These are phyloP conservation scores for Melitaea athalia DNA, from an alignment of 2,888 invertebrate species.

Conservation along the genomic window DNA sequence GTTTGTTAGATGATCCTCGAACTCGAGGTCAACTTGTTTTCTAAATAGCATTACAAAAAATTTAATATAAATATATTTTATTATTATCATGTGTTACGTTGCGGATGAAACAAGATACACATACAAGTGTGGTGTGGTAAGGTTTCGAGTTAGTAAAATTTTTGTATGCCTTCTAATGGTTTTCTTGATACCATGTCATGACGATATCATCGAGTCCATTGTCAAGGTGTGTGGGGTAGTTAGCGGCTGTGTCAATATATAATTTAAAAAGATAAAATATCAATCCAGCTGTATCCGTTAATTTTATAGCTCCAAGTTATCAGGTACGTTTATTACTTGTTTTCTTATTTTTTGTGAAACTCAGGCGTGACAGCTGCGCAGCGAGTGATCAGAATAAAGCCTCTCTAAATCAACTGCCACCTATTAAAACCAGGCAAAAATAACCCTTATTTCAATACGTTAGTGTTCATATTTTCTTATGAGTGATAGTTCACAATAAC, in stretches of 20 bases:
- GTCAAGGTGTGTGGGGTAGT: too few relatives aligned
- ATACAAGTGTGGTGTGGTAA: too few relatives aligned
- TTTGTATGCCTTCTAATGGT: too few relatives aligned
- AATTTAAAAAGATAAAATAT: not conserved
- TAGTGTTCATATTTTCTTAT: slow-evolving; percentile 16
- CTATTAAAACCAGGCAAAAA: slow-evolving; percentile 19
- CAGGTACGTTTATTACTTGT: not conserved
- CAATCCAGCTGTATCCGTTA: not conserved
- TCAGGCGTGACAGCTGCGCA: slow-evolving; percentile 15
- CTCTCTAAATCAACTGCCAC: slow-evolving; percentile 13
- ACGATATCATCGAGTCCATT: too few relatives aligned
- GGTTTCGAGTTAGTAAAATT: too few relatives aligned
- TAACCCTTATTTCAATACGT: slow-evolving; percentile 33
- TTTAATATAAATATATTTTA: not conserved
- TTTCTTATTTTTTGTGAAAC: slow-evolving; percentile 3
- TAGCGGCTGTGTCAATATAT: too few relatives aligned
- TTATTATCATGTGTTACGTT: not conserved
- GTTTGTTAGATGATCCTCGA: slow-evolving; percentile 19
- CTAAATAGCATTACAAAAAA: not conserved
- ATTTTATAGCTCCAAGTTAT: not conserved
- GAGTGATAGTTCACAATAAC: not conserved
- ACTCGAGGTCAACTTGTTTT: slow-evolving; percentile 18
- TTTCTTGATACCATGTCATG: too few relatives aligned
- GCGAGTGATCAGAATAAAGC: slow-evolving; percentile 8
- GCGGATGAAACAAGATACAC: too few relatives aligned